Percentiles rank a stretch among this genome's conserved stretches.
phyloP scores from a whole-genome alignment of 2,113 vertebrate genomes.

The Tragelaphus strepsiceros region DNA sequence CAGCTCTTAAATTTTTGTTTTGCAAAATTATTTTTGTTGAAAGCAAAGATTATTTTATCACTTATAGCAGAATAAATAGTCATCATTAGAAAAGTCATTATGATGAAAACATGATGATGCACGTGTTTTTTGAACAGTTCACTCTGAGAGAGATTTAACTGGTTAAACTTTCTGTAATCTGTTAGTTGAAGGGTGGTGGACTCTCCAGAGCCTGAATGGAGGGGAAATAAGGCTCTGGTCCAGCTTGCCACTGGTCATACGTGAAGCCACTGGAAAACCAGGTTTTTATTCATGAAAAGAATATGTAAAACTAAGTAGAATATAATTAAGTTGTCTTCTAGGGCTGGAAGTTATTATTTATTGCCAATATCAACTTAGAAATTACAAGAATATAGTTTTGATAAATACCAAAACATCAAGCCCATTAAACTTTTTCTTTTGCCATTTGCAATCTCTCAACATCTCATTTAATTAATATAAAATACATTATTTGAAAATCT shows the following conservation, averaged over 20 bases:
- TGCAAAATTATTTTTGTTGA: slow-evolving; percentile 16
- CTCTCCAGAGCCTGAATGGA: not conserved
- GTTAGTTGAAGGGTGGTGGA: not conserved
- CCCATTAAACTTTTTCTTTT: not conserved
- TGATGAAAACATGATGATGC: not conserved
- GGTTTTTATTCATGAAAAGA: not conserved
- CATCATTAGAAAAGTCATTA: not conserved
- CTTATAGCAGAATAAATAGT: not conserved
- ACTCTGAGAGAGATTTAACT: not conserved
- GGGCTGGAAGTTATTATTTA: not conserved
- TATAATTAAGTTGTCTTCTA: not conserved
- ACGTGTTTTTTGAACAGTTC: not conserved
- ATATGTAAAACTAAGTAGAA: not conserved
- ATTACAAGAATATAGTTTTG: not conserved
- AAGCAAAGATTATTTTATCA: slow-evolving; percentile 14
- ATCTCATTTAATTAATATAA: not conserved
- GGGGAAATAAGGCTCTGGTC: not conserved
- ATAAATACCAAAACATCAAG: not conserved
- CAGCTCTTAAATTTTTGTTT: slow-evolving; percentile 25
- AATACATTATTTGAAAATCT: not conserved
- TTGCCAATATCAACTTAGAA: slow-evolving; percentile 2
- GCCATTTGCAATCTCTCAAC: not conserved
- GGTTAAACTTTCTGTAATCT: not conserved
- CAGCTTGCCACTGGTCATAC: not conserved
- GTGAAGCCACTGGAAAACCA: not conserved